Percentiles rank a stretch among this genome's conserved stretches.
Conservation (phyloP, 2,888 invertebrate genomes). For the Heliconius erato region DNA sequence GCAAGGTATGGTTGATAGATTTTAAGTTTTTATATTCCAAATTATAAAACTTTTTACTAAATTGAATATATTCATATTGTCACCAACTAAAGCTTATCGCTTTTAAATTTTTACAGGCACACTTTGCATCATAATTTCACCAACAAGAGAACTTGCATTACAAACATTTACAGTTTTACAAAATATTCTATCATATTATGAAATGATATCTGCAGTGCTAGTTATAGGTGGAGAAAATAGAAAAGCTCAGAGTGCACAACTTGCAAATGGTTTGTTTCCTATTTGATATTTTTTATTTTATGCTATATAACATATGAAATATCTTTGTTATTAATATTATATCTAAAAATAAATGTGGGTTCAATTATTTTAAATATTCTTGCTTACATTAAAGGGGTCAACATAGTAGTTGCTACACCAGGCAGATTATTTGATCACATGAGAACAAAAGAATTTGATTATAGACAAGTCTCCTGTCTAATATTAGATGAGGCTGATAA, state of each 20-base stretch:
- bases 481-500: conserved; percentile 99
- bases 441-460: conserved; percentile 95
- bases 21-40: neutral
- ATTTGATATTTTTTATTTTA: neutral
- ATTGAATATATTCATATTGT: conserved; percentile 20
- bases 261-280: conserved; percentile 87
- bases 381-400: conserved; percentile 87
- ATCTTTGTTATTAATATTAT: conserved; percentile 2
- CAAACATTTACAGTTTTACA: conserved; percentile 97
- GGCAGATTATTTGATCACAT: conserved; percentile 97
- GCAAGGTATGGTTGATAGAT: conserved; percentile 43
- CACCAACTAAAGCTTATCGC: neutral
- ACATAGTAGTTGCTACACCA: conserved; percentile 97
- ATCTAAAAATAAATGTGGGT: neutral
- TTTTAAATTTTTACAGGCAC: conserved; percentile 86
- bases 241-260: conserved; percentile 93
- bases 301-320: neutral
- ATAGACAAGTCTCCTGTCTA: conserved; percentile 94
- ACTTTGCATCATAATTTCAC: conserved; percentile 95
- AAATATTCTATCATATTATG: conserved; percentile 92
- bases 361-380: neutral
- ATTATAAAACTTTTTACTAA: neutral
- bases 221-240: conserved; percentile 97
- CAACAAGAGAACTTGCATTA: conserved; percentile 97
- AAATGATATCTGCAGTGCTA: conserved; percentile 92